A percentile compares a stretch with the other conserved stretches of the same genome.
Evolutionary conservation across 2,113 vertebrate genomes (phyloP).

Genomic region (Chamaea fasciata): DNA sequence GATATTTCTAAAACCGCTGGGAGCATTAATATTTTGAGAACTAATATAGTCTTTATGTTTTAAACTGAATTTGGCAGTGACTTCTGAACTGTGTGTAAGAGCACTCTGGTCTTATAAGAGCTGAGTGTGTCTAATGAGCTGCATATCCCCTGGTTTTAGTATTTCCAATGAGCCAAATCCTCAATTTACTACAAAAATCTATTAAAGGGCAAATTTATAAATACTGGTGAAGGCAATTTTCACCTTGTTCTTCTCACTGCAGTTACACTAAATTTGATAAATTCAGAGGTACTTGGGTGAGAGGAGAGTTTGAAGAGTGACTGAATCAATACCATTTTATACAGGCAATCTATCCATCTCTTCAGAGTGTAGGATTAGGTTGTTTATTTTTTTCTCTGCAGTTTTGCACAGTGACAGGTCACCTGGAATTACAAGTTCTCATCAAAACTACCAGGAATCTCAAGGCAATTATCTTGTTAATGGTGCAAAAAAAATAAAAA

Average conservation of each 20-base stretch:
- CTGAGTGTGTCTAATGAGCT: background rate
- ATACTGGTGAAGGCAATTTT: background rate
- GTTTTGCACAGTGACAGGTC: background rate
- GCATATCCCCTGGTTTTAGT: background rate
- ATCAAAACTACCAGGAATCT: background rate
- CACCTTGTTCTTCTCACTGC: background rate
- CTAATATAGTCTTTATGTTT: background rate
- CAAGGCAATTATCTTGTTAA: background rate
- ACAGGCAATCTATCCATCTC: background rate
- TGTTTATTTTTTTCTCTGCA: background rate
- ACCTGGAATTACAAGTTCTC: background rate
- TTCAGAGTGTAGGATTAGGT: background rate
- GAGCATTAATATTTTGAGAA: background rate
- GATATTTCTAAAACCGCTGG: background rate
- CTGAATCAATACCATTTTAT: background rate
- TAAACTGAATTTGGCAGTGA: background rate
- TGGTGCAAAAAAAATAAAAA: background rate
- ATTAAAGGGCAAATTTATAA: background rate
- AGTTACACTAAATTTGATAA: background rate
- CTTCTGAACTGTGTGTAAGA: background rate
- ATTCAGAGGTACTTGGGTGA: background rate
- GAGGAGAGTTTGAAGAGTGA: background rate
- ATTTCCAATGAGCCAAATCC: background rate
- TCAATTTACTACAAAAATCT: background rate
- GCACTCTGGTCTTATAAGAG: background rate